Conservation (phyloP, 1,140 invertebrate species). For the Bacillus rossius region DNA sequence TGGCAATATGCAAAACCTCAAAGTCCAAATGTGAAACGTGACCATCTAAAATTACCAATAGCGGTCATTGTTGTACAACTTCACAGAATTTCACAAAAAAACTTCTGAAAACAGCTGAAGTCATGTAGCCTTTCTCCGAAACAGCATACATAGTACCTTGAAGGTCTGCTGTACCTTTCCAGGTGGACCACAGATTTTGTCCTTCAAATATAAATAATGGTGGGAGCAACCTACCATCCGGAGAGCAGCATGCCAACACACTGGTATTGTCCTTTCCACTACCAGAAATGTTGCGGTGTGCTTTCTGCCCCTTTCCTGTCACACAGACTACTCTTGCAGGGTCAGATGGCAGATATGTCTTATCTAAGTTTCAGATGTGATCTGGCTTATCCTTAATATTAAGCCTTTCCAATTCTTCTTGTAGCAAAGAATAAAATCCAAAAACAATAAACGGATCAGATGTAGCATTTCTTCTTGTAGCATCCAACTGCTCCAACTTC, state of each 20-base stretch:
- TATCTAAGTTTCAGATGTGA: slow-evolving; percentile 16
- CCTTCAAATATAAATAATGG: slow-evolving; percentile 14
- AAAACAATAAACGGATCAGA: slow-evolving; percentile 23
- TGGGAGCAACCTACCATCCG: slow-evolving; percentile 5
- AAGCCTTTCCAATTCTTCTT: slow-evolving; percentile 6
- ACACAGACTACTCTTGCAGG: slow-evolving; percentile 3
- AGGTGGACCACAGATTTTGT: slow-evolving; percentile 10
- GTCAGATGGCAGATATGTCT: slow-evolving; percentile 10
- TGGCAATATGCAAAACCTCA: slow-evolving; percentile 1
- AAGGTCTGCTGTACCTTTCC: slow-evolving; percentile 13
- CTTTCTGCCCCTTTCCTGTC: slow-evolving; percentile 12
- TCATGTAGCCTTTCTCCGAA: slow-evolving; percentile 14
- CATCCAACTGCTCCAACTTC: not conserved
- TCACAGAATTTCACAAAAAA: slow-evolving; percentile 5
- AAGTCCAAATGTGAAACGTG: slow-evolving; percentile 11
- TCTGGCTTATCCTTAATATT: slow-evolving; percentile 16
- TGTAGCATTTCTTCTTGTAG: not conserved
- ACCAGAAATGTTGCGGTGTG: slow-evolving; percentile 7
- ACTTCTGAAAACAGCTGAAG: slow-evolving; percentile 10
- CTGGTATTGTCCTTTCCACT: slow-evolving; percentile 7
- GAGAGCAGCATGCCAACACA: slow-evolving; percentile 13
- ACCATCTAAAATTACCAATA: slow-evolving; percentile 15
- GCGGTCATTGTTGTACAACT: slow-evolving; percentile 8
- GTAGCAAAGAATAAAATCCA: slow-evolving; percentile 14
- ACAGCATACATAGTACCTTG: slow-evolving; percentile 11